phyloP scores from a whole-genome alignment of 1,140 invertebrate species.

The Druon quercuslanigerum region DNA sequence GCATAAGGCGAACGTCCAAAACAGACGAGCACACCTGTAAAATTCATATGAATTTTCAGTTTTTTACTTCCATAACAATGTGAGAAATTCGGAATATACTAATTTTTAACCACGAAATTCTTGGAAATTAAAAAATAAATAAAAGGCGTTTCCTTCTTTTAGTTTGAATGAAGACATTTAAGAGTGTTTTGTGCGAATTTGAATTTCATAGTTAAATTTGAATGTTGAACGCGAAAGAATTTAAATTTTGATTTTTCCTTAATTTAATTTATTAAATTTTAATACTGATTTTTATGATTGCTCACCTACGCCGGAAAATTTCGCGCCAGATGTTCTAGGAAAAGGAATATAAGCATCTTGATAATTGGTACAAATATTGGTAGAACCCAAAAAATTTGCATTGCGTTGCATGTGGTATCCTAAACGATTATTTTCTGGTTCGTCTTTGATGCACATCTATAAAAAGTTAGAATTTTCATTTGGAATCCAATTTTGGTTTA shows the following conservation, averaged over 20 bases:
- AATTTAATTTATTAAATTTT: too few relatives aligned
- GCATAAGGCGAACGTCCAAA: slow-evolving; percentile 88
- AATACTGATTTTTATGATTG: too few relatives aligned
- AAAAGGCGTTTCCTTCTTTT: too few relatives aligned
- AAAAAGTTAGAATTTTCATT: slow-evolving; percentile 25
- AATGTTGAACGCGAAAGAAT: too few relatives aligned
- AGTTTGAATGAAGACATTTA: too few relatives aligned
- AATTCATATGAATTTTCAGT: slow-evolving; percentile 6
- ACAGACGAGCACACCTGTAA: slow-evolving; percentile 83
- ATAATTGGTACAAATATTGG: slow-evolving; percentile 69
- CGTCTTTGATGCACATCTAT: slow-evolving; percentile 72
- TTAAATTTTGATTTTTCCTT: too few relatives aligned
- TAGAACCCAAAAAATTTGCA: slow-evolving; percentile 68
- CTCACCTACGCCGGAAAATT: slow-evolving; percentile 90
- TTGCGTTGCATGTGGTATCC: slow-evolving; percentile 70
- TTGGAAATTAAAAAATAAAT: too few relatives aligned
- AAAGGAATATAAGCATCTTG: slow-evolving; percentile 94
- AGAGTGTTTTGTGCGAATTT: too few relatives aligned
- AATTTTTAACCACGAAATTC: too few relatives aligned
- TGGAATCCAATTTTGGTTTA: background rate
- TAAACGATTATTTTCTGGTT: slow-evolving; percentile 67
- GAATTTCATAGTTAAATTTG: too few relatives aligned
- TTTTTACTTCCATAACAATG: too few relatives aligned
- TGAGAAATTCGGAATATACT: too few relatives aligned
- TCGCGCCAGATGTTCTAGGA: slow-evolving; percentile 93